Conservation (phyloP, 2,888 invertebrate genomes). For the Dugesia japonica region DNA sequence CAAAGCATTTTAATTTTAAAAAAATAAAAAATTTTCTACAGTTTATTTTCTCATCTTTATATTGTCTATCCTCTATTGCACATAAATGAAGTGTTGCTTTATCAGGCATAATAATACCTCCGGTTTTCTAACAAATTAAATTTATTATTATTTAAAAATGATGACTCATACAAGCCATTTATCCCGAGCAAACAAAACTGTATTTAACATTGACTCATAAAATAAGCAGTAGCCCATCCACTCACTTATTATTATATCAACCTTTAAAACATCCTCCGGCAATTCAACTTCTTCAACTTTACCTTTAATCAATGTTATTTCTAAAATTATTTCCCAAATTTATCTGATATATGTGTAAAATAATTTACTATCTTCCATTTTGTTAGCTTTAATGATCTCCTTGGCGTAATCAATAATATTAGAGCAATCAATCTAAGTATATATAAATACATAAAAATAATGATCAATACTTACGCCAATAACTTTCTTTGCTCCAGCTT, state of each 20-base stretch:
- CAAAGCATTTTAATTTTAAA: too few species aligned
- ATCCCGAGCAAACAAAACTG: slow-evolving; percentile 88
- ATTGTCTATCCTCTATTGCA: slow-evolving; percentile 71
- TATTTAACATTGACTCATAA: slow-evolving; percentile 98
- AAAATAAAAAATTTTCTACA: slow-evolving; percentile 44
- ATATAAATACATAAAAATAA: slow-evolving; percentile 28
- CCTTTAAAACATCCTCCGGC: slow-evolving; percentile 70
- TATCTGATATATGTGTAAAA: neutral
- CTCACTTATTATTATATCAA: slow-evolving; percentile 74
- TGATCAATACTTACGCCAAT: slow-evolving; percentile 55
- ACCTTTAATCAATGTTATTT: slow-evolving; percentile 41
- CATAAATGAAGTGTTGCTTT: slow-evolving; percentile 81
- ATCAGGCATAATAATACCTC: slow-evolving; percentile 43
- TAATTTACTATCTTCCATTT: slow-evolving; percentile 47
- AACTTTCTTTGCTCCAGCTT: slow-evolving; percentile 83
- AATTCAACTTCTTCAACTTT: slow-evolving; percentile 79
- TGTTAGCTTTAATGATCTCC: slow-evolving; percentile 66
- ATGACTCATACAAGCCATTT: slow-evolving; percentile 65
- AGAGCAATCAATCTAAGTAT: slow-evolving; percentile 67
- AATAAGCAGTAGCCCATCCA: slow-evolving; percentile 78
- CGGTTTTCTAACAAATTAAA: neutral
- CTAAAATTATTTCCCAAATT: neutral
- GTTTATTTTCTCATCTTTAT: slow-evolving; percentile 98
- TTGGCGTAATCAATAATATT: slow-evolving; percentile 92
- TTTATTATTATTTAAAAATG: neutral